Conservation (phyloP, 2,888 invertebrate species). For the Aleiodes leptofemur region DNA sequence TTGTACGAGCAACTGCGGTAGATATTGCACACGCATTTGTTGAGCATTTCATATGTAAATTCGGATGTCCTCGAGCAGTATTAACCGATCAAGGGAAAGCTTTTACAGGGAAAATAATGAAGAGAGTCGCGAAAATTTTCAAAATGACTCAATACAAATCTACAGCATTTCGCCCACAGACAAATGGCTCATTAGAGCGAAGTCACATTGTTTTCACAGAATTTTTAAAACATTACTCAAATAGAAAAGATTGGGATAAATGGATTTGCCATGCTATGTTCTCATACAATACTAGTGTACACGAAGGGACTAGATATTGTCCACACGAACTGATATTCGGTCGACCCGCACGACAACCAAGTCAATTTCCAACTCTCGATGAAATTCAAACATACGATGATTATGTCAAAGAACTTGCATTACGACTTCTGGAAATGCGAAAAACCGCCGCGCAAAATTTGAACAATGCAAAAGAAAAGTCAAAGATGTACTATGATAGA, state of each 20-base stretch:
- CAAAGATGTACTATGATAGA: conserved; percentile 50
- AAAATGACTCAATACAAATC: conserved; percentile 32
- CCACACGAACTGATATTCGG: conserved; percentile 38
- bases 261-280: conserved; percentile 13
- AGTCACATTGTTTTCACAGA: neutral
- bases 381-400: conserved; percentile 44
- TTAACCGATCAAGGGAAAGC: conserved; percentile 38
- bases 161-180: conserved; percentile 39
- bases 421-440: conserved; percentile 22
- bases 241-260: conserved; percentile 6
- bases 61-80: conserved; percentile 27
- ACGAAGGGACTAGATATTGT: conserved; percentile 2
- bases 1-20: neutral
- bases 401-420: conserved; percentile 45
- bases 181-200: conserved; percentile 41
- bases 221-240: neutral
- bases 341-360: conserved; percentile 18
- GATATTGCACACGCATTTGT: conserved; percentile 25
- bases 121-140: conserved; percentile 23
- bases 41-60: conserved; percentile 8
- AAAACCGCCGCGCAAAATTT: conserved; percentile 37
- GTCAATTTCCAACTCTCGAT: conserved; percentile 15
- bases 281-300: conserved; percentile 11
- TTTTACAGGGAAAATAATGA: conserved; percentile 23
- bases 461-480: conserved; percentile 39